Evolutionary conservation across 2,797 vertebrate species (phyloP), one percentile per base, ranked within the genome.

Genomic region (Arnoldichthys spilopterus): DNA sequence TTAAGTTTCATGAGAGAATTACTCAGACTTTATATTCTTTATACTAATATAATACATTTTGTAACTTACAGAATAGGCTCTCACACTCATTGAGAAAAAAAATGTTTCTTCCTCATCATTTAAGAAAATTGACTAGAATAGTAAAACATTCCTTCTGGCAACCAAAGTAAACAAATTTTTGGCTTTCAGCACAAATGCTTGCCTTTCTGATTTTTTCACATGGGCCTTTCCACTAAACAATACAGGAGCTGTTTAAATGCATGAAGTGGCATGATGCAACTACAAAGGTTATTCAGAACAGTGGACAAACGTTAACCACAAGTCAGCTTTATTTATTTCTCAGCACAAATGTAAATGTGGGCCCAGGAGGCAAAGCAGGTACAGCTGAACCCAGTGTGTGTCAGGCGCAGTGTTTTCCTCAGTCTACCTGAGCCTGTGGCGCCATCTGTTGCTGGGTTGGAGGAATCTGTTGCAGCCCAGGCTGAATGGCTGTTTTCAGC

Each of bases 361-460:
- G 74, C 18, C 24, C 59, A 61, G 15, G 72, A 9, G 82, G 59
- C 30, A 56, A 59, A 51, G 53, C 54, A 82, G 43, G 54, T 66
- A 63, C 81, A 30, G 51, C 64, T 78, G 51, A 83, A 83, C 53
- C 86, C 72, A 59, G 77, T 79, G 73, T 84, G 81, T 79, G 85
- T 85, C 72, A 83, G 72, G 81, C 81, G 76, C 75, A 45, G 78
- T 87, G 80, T 84, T 86, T 89, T 85, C 86, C 89, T 89, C 88
- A 62, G 82, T 87, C 85, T 97, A 98, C 97, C 97, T 97, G 96
- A 86, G 94, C 89, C 59, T 92, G 94, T 84, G 92, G 92, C 0
- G 88, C 87, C 88, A 93, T 87, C 84, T 95, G 96, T 88, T 96
- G 93, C 54, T 94, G 94, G 0, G 94, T 88, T 51, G 91, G 70